Evolutionary conservation across 2,888 invertebrate species (phyloP).

Genomic region (Pristionchus japonicus): DNA sequence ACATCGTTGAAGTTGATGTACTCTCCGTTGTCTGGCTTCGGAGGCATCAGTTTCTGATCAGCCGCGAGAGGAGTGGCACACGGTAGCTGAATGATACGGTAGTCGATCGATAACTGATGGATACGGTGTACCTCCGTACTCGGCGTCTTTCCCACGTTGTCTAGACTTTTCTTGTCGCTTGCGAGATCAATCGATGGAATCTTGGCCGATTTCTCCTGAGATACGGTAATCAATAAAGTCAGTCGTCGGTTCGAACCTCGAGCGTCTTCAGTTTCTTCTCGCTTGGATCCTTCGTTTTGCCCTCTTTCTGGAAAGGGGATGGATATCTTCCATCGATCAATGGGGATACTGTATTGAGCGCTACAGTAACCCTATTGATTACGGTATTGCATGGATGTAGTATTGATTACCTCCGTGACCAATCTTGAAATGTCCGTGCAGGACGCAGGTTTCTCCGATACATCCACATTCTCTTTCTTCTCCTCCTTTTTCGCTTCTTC

Average conservation of each 20-base stretch:
- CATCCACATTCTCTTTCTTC: not conserved
- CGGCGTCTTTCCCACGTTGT: not conserved
- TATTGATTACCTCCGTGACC: not conserved
- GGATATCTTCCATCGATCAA: not conserved
- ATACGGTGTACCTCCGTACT: not conserved
- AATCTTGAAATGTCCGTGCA: not conserved
- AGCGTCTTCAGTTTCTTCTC: slow-evolving; percentile 25
- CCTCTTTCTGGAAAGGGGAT: not conserved
- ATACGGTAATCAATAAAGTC: not conserved
- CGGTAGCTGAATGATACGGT: slow-evolving; percentile 16
- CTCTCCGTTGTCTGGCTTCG: slow-evolving; percentile 37
- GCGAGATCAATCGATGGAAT: not conserved
- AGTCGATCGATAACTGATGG: not conserved
- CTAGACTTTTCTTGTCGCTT: not conserved
- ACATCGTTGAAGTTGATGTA: slow-evolving; percentile 22
- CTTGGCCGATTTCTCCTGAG: slow-evolving; percentile 6
- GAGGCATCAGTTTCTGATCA: not conserved
- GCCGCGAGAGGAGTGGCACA: not conserved
- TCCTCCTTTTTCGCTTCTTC: not conserved
- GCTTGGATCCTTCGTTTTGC: not conserved
- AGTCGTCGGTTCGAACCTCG: slow-evolving; percentile 29
- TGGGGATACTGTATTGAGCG: not conserved
- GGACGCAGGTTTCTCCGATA: not conserved
- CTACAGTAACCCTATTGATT: not conserved
- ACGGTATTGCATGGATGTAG: not conserved